A percentile compares a stretch with the other conserved stretches of the same genome.
Conservation (phyloP, 2,113 vertebrate genomes). For the Pontoporia blainvillei region DNA sequence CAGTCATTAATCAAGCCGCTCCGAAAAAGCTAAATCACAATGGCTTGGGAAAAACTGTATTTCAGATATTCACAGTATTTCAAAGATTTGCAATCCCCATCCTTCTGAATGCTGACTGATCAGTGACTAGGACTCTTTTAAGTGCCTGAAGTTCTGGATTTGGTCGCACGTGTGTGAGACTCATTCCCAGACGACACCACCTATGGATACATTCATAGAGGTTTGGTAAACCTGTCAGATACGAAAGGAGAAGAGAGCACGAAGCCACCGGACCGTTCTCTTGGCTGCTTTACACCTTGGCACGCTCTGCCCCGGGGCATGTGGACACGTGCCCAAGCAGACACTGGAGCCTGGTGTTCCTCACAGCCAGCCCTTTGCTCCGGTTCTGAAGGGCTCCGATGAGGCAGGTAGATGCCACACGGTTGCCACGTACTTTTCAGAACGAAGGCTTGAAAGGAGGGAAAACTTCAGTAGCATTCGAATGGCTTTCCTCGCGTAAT, state of each 20-base stretch:
- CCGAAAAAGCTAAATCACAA: not conserved
- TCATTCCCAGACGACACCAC: not conserved
- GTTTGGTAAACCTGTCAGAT: not conserved
- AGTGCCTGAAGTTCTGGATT: not conserved
- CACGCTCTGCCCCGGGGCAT: not conserved
- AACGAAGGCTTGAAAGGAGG: not conserved
- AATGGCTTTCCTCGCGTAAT: constrained; percentile 31
- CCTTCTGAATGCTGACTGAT: not conserved
- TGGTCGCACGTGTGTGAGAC: not conserved
- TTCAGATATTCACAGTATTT: not conserved
- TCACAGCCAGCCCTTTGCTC: not conserved
- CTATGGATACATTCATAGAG: not conserved
- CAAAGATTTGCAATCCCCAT: not conserved
- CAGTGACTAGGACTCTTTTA: not conserved
- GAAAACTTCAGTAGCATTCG: not conserved
- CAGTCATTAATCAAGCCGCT: not conserved
- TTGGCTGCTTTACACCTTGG: not conserved
- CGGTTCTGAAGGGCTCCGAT: not conserved
- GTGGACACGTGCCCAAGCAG: not conserved
- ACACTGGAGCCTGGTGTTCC: not conserved
- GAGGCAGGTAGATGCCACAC: not conserved
- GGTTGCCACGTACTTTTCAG: not conserved
- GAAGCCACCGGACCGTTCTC: not conserved
- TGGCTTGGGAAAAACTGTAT: not conserved
- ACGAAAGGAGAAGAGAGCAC: not conserved